These are phyloP conservation scores for Branchipolynoe longqiensis DNA, from an alignment of 2,888 invertebrate species.

Conservation along the genomic window DNA sequence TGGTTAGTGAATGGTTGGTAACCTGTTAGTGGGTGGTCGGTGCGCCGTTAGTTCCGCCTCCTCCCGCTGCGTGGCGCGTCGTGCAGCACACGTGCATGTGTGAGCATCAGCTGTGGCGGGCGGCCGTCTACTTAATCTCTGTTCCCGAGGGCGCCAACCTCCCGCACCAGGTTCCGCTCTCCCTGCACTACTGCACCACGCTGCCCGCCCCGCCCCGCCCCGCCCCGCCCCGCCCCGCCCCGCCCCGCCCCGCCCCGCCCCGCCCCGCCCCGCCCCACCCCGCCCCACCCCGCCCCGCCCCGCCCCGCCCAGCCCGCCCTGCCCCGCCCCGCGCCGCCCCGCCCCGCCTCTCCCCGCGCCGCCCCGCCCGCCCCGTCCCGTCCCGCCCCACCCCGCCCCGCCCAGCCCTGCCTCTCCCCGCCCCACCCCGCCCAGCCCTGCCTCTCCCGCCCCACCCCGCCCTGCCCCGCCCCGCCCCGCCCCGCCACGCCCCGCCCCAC, in stretches of 20 bases:
- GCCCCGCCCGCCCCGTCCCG: background rate
- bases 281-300: background rate
- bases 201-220: background rate
- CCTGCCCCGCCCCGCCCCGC: background rate
- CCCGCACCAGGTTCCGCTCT: background rate
- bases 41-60: too few species aligned
- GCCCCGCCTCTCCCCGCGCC: background rate
- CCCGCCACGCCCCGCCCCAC: background rate
- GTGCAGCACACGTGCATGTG: background rate
- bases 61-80: background rate
- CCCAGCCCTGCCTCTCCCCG: background rate
- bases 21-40: too few species aligned
- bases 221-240: background rate
- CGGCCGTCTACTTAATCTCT: conserved; percentile 20
- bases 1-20: too few species aligned
- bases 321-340: background rate
- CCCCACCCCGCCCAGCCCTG: background rate
- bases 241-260: background rate
- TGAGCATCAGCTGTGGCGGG: conserved; percentile 6
- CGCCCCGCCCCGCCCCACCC: background rate
- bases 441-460: background rate
- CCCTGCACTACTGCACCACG: background rate
- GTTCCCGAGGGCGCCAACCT: background rate
- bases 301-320: background rate
- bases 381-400: background rate